phyloP scores from a whole-genome alignment of 2,888 invertebrate genomes.

The Andrena camellia region DNA sequence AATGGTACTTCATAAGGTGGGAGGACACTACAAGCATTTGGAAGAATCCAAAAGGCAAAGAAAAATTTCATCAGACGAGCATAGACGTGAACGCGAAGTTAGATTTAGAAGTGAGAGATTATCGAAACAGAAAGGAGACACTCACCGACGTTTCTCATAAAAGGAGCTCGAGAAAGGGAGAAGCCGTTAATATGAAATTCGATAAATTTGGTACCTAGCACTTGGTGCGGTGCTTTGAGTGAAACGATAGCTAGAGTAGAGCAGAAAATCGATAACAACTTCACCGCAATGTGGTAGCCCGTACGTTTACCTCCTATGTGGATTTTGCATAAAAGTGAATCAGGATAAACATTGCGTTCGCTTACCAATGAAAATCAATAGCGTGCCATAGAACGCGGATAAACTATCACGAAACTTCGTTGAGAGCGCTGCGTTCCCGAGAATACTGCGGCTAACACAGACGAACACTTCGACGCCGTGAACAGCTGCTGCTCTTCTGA shows the following conservation, averaged over 20 bases:
- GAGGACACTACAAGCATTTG: not conserved
- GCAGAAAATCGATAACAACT: constrained; percentile 66
- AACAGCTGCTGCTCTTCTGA: constrained; percentile 60
- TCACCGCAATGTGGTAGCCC: constrained; percentile 56
- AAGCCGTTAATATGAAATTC: not conserved
- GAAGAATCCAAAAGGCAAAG: not conserved
- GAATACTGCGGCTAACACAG: constrained; percentile 42
- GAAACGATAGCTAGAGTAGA: constrained; percentile 48
- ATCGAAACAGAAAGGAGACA: not conserved
- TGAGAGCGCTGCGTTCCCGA: constrained; percentile 10
- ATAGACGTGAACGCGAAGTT: not conserved
- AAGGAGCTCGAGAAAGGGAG: no score
- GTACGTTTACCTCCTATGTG: constrained; percentile 14
- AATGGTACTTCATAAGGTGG: not conserved
- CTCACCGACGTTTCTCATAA: not conserved
- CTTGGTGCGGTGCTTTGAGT: constrained; percentile 22
- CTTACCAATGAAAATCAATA: constrained; percentile 41
- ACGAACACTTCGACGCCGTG: constrained; percentile 44
- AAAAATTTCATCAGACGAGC: not conserved
- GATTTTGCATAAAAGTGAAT: constrained; percentile 1
- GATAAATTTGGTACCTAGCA: not conserved
- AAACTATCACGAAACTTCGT: constrained; percentile 18
- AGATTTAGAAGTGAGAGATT: not conserved
- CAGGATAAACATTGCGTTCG: constrained; percentile 1
- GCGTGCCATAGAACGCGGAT: not conserved